These are phyloP conservation scores for Conops quadrifasciatus DNA, from an alignment of 2,888 invertebrate genomes.

Conservation along the genomic window DNA sequence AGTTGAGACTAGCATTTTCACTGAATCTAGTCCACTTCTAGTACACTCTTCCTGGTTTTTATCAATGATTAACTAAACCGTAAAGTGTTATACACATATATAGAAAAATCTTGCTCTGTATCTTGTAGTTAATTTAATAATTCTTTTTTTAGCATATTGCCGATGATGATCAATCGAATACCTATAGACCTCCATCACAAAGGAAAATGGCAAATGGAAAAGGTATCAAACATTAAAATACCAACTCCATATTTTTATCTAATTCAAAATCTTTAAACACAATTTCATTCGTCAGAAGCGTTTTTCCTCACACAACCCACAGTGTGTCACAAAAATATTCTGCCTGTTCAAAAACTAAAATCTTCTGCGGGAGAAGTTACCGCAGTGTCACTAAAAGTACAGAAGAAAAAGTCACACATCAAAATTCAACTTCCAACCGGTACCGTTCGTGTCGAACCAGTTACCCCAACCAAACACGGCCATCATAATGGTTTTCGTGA, in stretches of 20 bases:
- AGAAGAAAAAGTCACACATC: constrained; percentile 38
- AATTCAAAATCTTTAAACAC: background rate
- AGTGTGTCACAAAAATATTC: background rate
- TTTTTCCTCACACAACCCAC: background rate
- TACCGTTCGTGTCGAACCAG: constrained; percentile 55
- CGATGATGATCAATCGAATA: background rate
- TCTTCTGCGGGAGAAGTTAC: constrained; percentile 51
- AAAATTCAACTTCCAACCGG: constrained; percentile 52
- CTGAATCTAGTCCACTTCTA: too few relatives aligned
- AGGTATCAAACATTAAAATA: background rate
- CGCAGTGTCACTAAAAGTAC: constrained; percentile 38
- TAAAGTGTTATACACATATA: too few relatives aligned
- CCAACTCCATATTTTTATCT: background rate
- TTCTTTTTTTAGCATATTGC: background rate
- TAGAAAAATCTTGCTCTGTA: too few relatives aligned
- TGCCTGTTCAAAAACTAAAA: constrained; percentile 35
- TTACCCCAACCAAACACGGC: constrained; percentile 51
- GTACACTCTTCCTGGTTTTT: background rate
- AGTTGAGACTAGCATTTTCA: background rate
- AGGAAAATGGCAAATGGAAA: constrained; percentile 5
- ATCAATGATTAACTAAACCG: too few relatives aligned
- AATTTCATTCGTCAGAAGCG: background rate
- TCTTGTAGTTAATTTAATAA: too few relatives aligned
- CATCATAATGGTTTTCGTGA: constrained; percentile 50
- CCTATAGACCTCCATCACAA: background rate